Percentiles rank a stretch among this genome's conserved stretches.
Conservation (phyloP, 2,113 vertebrate genomes). For the Crotalus viridis region DNA sequence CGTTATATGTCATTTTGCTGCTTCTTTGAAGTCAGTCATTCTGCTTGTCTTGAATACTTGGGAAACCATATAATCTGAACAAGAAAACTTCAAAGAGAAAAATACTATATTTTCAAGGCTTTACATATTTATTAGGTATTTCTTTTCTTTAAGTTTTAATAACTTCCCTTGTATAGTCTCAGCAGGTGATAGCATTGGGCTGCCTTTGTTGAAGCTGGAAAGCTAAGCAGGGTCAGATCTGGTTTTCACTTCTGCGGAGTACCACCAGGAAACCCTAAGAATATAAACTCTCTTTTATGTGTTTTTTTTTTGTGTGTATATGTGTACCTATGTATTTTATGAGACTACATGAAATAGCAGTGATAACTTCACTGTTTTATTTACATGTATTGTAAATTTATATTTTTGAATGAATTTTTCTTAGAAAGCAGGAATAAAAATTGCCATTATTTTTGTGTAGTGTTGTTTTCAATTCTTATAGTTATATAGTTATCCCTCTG, state of each 20-base stretch:
- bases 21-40: background rate
- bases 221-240: background rate
- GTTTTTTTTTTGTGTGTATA: background rate
- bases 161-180: background rate
- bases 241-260: background rate
- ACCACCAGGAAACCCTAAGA: background rate
- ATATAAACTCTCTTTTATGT: background rate
- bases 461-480: background rate
- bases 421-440: background rate
- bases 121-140: background rate
- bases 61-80: background rate
- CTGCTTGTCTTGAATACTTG: background rate
- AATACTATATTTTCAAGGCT: background rate
- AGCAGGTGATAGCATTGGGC: background rate
- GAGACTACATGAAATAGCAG: background rate
- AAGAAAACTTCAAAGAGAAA: background rate
- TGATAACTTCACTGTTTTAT: background rate
- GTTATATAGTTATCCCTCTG: background rate
- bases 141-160: background rate
- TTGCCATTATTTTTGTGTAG: background rate
- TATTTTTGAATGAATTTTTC: background rate
- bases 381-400: background rate
- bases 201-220: background rate
- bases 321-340: background rate
- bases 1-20: background rate